A percentile compares a stretch with the other conserved stretches of the same genome.
Conservation (phyloP, 1,140 invertebrate genomes). For the Drosophila sp. region DNA sequence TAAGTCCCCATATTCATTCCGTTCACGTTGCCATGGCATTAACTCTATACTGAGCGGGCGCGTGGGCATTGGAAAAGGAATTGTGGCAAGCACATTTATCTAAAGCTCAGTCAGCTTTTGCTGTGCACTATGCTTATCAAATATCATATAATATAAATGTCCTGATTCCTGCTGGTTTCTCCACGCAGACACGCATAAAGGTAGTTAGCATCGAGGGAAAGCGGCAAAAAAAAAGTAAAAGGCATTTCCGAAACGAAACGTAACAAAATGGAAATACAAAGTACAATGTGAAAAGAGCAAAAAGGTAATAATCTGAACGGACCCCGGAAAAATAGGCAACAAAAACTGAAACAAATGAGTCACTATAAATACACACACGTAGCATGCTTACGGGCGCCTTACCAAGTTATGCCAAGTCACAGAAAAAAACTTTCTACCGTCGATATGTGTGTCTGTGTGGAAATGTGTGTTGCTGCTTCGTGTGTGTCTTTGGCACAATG, state of each 20-base stretch:
- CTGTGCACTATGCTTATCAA: conserved; percentile 63
- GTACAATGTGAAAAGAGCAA: conserved; percentile 54
- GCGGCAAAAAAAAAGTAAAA: conserved; percentile 40
- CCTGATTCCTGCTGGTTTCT: conserved; percentile 30
- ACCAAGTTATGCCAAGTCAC: conserved; percentile 44
- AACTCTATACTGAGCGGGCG: neutral
- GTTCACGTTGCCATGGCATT: conserved; percentile 29
- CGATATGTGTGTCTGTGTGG: conserved; percentile 10
- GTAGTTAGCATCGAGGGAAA: conserved; percentile 62
- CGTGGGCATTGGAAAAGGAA: conserved; percentile 29
- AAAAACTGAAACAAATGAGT: conserved; percentile 75
- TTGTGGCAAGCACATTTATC: conserved; percentile 66
- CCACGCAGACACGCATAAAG: conserved; percentile 65
- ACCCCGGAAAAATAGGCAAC: conserved; percentile 40
- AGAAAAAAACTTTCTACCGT: conserved; percentile 38
- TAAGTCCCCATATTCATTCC: conserved; percentile 11
- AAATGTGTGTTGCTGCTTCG: conserved; percentile 2
- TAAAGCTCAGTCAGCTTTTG: conserved; percentile 14
- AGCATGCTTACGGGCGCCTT: conserved; percentile 19
- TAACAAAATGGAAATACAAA: conserved; percentile 47
- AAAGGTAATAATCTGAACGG: conserved; percentile 70
- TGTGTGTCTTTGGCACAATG: conserved; percentile 64
- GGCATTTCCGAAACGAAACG: conserved; percentile 58
- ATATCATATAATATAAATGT: conserved; percentile 67
- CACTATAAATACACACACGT: conserved; percentile 66